Evolutionary conservation across 2,797 vertebrate species (phyloP).

Genomic region (Aplochiton taeniatus): DNA sequence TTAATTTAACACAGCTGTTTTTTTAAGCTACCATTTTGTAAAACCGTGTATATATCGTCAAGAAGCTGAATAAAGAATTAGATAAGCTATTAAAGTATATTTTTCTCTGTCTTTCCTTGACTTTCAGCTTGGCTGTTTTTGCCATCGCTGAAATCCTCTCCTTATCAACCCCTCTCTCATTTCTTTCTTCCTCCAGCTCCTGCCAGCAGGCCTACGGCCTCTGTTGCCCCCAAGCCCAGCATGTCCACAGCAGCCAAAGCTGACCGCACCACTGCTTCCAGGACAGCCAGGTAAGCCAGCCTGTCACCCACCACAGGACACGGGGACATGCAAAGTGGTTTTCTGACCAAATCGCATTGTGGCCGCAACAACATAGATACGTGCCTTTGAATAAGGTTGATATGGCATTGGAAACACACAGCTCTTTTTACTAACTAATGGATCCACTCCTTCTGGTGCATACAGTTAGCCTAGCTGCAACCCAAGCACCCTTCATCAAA

Average conservation of each 20-base stretch:
- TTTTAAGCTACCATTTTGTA: no score
- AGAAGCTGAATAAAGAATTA: no score
- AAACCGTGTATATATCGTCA: no score
- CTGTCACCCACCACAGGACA: neutral
- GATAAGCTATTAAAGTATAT: neutral
- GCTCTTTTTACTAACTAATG: neutral
- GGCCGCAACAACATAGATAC: neutral
- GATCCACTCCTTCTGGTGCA: neutral
- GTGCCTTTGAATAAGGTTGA: neutral
- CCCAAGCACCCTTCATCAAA: conserved; percentile 15
- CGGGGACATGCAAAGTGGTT: neutral
- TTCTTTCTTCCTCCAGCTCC: conserved; percentile 28
- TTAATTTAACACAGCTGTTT: no score
- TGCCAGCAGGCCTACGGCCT: conserved; percentile 40
- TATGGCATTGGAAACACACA: neutral
- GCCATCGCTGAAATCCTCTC: no score
- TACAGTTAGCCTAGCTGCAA: neutral
- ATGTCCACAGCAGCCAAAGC: conserved; percentile 43
- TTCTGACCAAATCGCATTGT: neutral
- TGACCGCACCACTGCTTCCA: conserved; percentile 43
- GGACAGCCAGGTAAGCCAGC: conserved; percentile 69
- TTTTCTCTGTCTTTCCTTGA: neutral
- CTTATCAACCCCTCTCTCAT: neutral
- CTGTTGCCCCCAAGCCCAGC: conserved; percentile 47
- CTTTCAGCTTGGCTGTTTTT: neutral